A percentile compares a stretch with the other conserved stretches of the same genome.
These are phyloP conservation scores for Eonycteris spelaea DNA, from an alignment of 2,113 vertebrate genomes.

Conservation along the genomic window DNA sequence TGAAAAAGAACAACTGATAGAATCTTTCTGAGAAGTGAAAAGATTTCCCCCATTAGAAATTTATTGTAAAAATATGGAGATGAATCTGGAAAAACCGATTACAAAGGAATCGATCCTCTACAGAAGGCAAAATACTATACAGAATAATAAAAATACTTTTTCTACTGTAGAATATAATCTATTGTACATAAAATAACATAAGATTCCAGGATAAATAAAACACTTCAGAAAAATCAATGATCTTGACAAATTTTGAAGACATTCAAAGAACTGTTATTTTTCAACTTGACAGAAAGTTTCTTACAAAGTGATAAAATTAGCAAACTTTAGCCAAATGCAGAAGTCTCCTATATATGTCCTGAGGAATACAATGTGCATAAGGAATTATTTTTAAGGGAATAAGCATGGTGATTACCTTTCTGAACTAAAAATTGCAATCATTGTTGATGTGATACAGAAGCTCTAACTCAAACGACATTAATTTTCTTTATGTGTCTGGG, in stretches of 20 bases:
- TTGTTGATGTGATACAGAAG: not conserved
- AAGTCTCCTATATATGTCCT: not conserved
- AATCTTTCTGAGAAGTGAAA: not conserved
- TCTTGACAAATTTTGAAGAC: conserved; percentile 68
- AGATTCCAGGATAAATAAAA: conserved; percentile 73
- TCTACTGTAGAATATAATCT: conserved; percentile 61
- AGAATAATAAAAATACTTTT: conserved; percentile 53
- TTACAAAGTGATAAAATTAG: conserved; percentile 39
- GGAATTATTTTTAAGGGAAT: conserved; percentile 11
- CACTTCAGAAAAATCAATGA: conserved; percentile 55
- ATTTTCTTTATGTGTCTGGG: not conserved
- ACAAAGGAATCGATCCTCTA: conserved; percentile 54
- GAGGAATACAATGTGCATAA: not conserved
- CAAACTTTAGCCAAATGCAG: not conserved
- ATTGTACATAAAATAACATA: conserved; percentile 63
- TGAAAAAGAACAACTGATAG: not conserved
- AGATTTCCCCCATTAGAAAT: not conserved
- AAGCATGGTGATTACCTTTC: conserved; percentile 18
- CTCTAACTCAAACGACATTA: not conserved
- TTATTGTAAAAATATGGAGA: conserved; percentile 34
- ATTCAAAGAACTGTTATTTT: conserved; percentile 73
- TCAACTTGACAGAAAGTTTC: conserved; percentile 72
- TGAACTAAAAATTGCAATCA: not conserved
- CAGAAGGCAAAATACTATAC: conserved; percentile 49
- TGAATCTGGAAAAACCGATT: conserved; percentile 45